Conservation (phyloP, 1,140 invertebrate species). For the Zaprionus capensis region DNA sequence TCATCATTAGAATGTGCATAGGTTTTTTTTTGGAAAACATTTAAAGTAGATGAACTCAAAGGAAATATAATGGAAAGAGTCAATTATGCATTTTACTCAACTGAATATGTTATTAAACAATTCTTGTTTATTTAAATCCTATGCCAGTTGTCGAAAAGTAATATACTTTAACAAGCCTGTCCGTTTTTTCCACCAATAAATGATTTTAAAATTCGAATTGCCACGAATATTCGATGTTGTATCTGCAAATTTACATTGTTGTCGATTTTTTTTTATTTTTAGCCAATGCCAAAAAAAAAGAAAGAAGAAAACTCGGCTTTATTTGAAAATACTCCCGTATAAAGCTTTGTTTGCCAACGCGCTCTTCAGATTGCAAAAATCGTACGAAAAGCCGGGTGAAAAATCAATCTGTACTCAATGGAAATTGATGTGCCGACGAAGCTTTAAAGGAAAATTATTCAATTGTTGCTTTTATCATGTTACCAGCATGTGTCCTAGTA, state of each 20-base stretch:
- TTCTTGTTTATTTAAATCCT: not conserved
- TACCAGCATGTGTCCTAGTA: constrained; percentile 1
- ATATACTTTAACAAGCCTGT: not conserved
- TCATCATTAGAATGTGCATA: not conserved
- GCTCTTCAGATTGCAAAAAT: not conserved
- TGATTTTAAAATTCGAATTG: too few relatives aligned
- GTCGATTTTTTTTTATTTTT: not conserved
- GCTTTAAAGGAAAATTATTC: constrained; percentile 25
- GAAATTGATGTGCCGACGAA: constrained; percentile 16
- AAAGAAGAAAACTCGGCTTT: not conserved
- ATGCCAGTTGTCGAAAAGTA: not conserved
- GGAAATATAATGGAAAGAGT: not conserved
- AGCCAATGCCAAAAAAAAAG: not conserved
- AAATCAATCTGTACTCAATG: constrained; percentile 21
- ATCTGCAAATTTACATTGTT: not conserved
- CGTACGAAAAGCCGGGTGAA: not conserved
- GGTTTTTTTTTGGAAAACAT: not conserved
- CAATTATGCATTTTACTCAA: not conserved
- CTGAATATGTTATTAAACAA: not conserved
- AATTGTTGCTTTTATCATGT: constrained; percentile 27
- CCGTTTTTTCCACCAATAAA: not conserved
- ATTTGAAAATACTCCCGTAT: not conserved
- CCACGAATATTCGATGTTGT: not conserved
- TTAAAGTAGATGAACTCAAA: not conserved
- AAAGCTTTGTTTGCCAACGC: not conserved